Evolutionary conservation across 2,888 invertebrate genomes (phyloP), one percentile per base, ranked within the genome.

Genomic region (Watsonalla binaria): DNA sequence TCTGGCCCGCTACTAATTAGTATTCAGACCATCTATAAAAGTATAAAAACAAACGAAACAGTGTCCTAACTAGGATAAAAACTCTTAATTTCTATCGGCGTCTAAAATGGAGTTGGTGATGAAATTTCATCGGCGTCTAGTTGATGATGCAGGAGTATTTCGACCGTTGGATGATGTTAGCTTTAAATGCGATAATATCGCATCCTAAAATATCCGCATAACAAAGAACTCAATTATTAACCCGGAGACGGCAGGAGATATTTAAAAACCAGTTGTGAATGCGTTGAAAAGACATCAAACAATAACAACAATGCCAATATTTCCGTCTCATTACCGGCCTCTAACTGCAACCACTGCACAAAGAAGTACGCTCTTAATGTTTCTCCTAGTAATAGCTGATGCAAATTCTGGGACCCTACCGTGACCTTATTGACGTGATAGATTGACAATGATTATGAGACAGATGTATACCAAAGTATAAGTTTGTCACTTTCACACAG

Each of bases 311-410:
- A 79, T 72, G 62, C 67, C 66, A 72, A 77, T 72, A 77, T 76
- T 80, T 80, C 78, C 78, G 74, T 70, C 65, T 82, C 82, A 82
- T 83, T 82, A 81, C 76, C 67, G 63, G 59, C 65, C 64, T 70
- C 59, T 70, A 70, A 72, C 63, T 63, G 65, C 61, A 57, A 65
- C 70, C 68, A 59, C 64, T 67, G 57, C 55, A 65, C 65, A 69
- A 68, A 60, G 54, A 52, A 39, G 14, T 52, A 46, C 35, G 45
- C 39, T 57, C 65, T 56, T 46, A 45, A 62, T 51, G 15, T 52
- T 45, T 54, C 54, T 37, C 49, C 47, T 57, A 54, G 65, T 53
- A 66, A 58, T 58, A 61, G 60, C 60, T 49, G 64, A 79, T 79
- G 80, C 78, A 80, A 78, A 80, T 79, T 65, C 62, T 24, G 24